Evolutionary conservation across 2,888 invertebrate species (phyloP).

Genomic region (Rhagonycha lutea): DNA sequence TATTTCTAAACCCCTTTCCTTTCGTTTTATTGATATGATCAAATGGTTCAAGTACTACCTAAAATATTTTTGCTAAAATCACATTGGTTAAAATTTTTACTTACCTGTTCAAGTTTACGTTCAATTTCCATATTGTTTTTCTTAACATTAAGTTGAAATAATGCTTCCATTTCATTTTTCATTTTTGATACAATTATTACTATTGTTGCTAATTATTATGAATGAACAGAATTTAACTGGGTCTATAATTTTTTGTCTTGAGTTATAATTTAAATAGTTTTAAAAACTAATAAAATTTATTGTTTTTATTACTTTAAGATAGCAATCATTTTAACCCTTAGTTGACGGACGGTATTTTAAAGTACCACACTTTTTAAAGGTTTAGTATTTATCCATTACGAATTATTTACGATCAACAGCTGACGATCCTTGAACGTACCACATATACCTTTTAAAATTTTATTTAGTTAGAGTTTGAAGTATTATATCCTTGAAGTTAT

Average conservation of each 20-base stretch:
- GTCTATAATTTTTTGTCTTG: not conserved
- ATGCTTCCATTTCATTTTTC: not conserved
- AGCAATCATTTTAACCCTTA: too few species aligned
- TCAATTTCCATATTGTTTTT: not conserved
- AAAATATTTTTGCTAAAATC: not conserved
- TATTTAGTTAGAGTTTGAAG: too few species aligned
- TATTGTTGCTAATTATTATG: not conserved
- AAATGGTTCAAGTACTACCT: not conserved
- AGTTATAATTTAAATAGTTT: too few species aligned
- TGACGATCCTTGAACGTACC: too few species aligned
- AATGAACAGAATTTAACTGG: not conserved
- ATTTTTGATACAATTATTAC: not conserved
- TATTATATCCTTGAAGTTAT: too few species aligned
- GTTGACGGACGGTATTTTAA: too few species aligned
- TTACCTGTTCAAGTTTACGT: not conserved
- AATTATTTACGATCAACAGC: too few species aligned
- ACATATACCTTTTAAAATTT: too few species aligned
- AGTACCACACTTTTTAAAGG: too few species aligned
- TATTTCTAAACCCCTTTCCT: not conserved
- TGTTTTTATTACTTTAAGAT: too few species aligned
- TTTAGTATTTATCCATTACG: too few species aligned
- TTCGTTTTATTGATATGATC: not conserved
- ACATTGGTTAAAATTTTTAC: not conserved
- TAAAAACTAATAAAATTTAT: too few species aligned
- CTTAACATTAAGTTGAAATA: not conserved